Evolutionary conservation across 2,113 vertebrate species (phyloP).

Genomic region (Otocyon megalotis): DNA sequence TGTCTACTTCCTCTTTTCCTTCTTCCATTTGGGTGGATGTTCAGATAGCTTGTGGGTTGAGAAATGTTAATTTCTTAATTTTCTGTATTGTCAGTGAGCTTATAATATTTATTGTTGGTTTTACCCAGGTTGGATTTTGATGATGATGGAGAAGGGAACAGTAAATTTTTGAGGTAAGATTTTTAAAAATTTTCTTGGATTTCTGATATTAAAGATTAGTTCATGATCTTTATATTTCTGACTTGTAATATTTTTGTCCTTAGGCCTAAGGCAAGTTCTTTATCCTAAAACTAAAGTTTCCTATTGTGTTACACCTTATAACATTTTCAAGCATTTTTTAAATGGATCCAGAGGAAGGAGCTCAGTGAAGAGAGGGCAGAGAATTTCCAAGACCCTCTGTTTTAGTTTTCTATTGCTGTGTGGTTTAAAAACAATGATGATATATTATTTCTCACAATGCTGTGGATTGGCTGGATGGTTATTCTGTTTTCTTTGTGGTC

Average conservation of each 20-base stretch:
- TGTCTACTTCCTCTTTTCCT: slow-evolving; percentile 13
- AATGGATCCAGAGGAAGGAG: slow-evolving; percentile 20
- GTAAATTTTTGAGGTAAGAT: slow-evolving; percentile 95
- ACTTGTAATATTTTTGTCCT: slow-evolving; percentile 41
- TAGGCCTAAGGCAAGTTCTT: slow-evolving; percentile 26
- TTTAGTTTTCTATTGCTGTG: neutral
- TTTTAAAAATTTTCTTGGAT: slow-evolving; percentile 25
- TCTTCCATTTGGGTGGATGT: slow-evolving; percentile 9
- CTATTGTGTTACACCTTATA: slow-evolving; percentile 14
- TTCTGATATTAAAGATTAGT: slow-evolving; percentile 42
- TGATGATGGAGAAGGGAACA: slow-evolving; percentile 91
- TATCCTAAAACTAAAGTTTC: slow-evolving; percentile 15
- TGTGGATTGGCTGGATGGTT: neutral
- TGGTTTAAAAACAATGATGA: neutral
- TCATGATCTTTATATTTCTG: slow-evolving; percentile 50
- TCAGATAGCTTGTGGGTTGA: slow-evolving; percentile 17
- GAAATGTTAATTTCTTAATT: slow-evolving; percentile 42
- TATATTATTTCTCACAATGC: slow-evolving; percentile 40
- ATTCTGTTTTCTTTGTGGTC: neutral
- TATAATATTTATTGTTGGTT: slow-evolving; percentile 65
- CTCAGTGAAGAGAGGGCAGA: neutral
- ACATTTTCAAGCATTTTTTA: slow-evolving; percentile 38
- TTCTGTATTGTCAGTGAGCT: slow-evolving; percentile 24
- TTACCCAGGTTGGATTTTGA: slow-evolving; percentile 89
- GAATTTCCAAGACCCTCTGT: neutral